Evolutionary conservation across 2,888 invertebrate species (phyloP).

Genomic region (Machimus atricapillus): DNA sequence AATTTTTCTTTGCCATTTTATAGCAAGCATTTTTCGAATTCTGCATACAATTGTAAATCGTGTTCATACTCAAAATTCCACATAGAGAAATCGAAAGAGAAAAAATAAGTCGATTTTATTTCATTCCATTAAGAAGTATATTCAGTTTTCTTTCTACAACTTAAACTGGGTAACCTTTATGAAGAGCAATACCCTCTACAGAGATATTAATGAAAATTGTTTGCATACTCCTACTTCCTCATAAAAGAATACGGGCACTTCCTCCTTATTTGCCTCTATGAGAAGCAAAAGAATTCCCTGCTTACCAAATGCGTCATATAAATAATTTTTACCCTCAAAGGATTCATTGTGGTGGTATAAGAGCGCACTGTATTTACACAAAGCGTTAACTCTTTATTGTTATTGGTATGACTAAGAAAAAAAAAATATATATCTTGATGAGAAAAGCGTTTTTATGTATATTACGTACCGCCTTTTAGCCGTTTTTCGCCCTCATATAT

Average conservation of each 20-base stretch:
- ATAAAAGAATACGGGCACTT: neutral
- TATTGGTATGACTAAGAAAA: constrained; percentile 10
- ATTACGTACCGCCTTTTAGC: constrained; percentile 18
- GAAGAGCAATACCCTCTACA: neutral
- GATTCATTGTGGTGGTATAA: neutral
- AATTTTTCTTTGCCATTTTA: neutral
- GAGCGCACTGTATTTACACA: neutral
- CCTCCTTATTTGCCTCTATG: neutral
- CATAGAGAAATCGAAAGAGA: neutral
- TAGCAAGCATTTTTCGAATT: neutral
- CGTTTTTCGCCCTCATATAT: neutral
- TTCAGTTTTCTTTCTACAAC: neutral
- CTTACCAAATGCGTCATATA: neutral
- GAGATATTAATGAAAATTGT: neutral
- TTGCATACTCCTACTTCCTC: neutral
- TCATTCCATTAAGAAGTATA: neutral
- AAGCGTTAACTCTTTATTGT: constrained; percentile 26
- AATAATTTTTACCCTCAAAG: constrained; percentile 22
- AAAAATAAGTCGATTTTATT: neutral
- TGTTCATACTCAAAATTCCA: neutral
- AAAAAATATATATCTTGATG: neutral
- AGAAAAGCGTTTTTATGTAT: constrained; percentile 18
- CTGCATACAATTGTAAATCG: neutral
- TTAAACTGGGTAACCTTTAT: neutral
- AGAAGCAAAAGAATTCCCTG: neutral